Evolutionary conservation across 2,797 vertebrate genomes (phyloP).

Genomic region (Sparus aurata): DNA sequence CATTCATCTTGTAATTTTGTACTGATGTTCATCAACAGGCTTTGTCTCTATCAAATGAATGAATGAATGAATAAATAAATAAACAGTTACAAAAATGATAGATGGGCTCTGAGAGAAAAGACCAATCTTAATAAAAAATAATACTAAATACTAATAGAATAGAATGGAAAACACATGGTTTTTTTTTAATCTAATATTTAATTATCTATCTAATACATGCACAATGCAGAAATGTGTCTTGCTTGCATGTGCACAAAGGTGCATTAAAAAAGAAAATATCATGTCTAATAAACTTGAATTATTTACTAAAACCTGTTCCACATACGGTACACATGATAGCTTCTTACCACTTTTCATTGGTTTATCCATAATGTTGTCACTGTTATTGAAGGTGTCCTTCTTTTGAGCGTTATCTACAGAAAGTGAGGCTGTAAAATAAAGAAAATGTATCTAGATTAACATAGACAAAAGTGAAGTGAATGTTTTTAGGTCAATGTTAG

Average conservation of each 20-base stretch:
- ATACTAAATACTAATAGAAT: too few relatives aligned
- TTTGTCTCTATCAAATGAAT: too few relatives aligned
- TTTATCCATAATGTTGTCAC: constrained; percentile 17
- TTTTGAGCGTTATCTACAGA: constrained; percentile 22
- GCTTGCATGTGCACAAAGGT: too few relatives aligned
- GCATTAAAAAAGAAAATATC: too few relatives aligned
- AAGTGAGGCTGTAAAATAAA: constrained; percentile 35
- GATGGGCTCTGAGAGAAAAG: background rate
- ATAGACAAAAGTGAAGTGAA: background rate
- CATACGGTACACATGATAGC: background rate
- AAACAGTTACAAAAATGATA: background rate
- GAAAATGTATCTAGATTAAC: background rate
- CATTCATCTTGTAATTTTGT: too few relatives aligned
- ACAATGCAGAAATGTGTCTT: too few relatives aligned
- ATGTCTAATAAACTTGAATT: background rate
- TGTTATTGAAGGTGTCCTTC: background rate
- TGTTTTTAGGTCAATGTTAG: background rate
- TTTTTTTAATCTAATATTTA: too few relatives aligned
- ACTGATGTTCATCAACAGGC: too few relatives aligned
- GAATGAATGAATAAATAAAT: background rate
- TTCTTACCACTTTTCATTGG: constrained; percentile 61
- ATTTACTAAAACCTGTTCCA: background rate
- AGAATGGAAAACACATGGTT: too few relatives aligned
- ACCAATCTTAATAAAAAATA: background rate
- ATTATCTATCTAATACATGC: too few relatives aligned